Conservation (phyloP, 2,113 vertebrate genomes). For the Carassius carassius region DNA sequence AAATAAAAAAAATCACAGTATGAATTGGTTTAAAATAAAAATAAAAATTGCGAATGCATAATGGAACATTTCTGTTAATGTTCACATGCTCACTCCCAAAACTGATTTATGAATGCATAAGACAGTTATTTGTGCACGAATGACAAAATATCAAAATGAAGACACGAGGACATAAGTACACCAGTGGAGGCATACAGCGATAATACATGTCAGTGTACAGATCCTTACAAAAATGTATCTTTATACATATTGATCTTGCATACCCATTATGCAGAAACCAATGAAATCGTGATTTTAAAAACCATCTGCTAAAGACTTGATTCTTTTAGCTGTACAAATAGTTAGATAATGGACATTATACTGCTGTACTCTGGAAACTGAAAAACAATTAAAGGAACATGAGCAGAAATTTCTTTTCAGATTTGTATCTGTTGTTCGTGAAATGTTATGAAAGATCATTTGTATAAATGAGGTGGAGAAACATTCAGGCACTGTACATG, state of each 20-base stretch:
- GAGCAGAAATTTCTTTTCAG: not conserved
- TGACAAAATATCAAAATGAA: not conserved
- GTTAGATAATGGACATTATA: not conserved
- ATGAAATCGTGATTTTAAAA: not conserved
- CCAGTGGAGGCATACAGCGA: not conserved
- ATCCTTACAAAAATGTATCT: not conserved
- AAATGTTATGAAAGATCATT: not conserved
- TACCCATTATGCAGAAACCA: not conserved
- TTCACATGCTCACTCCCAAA: constrained; percentile 5
- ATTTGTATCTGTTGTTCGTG: not conserved
- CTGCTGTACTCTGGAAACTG: not conserved
- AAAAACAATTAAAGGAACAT: not conserved
- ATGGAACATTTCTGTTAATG: constrained; percentile 17
- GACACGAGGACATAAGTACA: not conserved
- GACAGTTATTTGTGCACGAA: constrained; percentile 10
- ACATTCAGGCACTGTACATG: constrained; percentile 28
- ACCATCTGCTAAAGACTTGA: not conserved
- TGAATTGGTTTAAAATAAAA: not conserved
- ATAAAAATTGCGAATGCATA: no score
- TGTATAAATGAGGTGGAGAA: not conserved
- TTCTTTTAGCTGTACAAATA: not conserved
- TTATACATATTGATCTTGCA: not conserved
- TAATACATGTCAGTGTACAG: constrained; percentile 15
- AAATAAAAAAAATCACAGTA: not conserved
- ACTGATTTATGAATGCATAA: not conserved